A percentile compares a stretch with the other conserved stretches of the same genome.
These are phyloP conservation scores for Lamellibrachia luymesi DNA, from an alignment of 1,140 invertebrate species.

Conservation along the genomic window DNA sequence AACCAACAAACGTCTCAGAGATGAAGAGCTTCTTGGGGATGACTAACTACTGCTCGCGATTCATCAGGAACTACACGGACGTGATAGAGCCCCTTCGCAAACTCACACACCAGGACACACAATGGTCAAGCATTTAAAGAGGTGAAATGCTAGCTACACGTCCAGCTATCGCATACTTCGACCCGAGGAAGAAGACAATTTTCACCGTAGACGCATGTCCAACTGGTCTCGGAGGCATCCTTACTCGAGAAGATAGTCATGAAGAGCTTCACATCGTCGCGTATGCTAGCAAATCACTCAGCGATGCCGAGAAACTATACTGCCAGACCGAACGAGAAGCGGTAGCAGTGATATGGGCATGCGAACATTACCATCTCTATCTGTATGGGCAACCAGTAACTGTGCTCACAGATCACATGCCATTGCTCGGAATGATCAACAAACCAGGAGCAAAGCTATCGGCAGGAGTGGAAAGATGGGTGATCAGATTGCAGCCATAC, in stretches of 20 bases:
- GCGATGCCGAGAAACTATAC: conserved; percentile 41
- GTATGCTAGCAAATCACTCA: conserved; percentile 33
- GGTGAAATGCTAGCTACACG: conserved; percentile 20
- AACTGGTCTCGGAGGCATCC: not conserved
- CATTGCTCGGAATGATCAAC: conserved; percentile 35
- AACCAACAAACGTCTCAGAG: conserved; percentile 26
- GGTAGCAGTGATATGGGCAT: conserved; percentile 52
- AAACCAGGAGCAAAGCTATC: conserved; percentile 26
- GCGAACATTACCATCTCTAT: conserved; percentile 50
- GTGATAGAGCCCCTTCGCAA: conserved; percentile 32
- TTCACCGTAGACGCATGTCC: not conserved
- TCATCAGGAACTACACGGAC: conserved; percentile 27
- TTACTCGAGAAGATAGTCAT: not conserved
- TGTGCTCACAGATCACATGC: conserved; percentile 50
- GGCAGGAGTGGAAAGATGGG: conserved; percentile 13
- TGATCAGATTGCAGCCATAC: conserved; percentile 6
- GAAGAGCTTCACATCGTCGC: not conserved
- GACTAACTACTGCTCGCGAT: conserved; percentile 25
- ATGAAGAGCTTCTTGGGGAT: conserved; percentile 30
- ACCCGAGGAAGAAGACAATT: not conserved
- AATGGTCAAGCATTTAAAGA: conserved; percentile 35
- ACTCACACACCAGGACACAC: conserved; percentile 27
- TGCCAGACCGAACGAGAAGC: conserved; percentile 56
- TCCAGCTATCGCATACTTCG: not conserved
- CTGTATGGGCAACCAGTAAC: not conserved